Evolutionary conservation across 2,888 invertebrate genomes (phyloP).

Genomic region (Cetonia aurata): DNA sequence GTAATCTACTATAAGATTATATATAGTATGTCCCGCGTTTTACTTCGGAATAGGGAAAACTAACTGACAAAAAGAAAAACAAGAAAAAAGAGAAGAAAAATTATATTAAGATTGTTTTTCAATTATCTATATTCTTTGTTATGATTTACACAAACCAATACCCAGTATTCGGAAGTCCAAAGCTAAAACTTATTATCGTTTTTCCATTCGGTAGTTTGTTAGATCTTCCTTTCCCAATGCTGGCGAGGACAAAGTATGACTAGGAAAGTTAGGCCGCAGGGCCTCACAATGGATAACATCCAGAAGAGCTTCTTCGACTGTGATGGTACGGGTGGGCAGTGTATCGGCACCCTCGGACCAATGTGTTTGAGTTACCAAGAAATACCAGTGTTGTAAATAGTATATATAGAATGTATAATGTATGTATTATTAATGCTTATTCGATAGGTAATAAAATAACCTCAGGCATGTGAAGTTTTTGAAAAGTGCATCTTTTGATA

Average conservation of each 20-base stretch:
- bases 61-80: too few relatives aligned
- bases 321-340: slow-evolving; percentile 59
- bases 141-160: too few relatives aligned
- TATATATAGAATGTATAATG: slow-evolving; percentile 15
- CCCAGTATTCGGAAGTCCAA: too few relatives aligned
- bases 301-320: slow-evolving; percentile 57
- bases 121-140: too few relatives aligned
- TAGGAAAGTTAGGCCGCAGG: slow-evolving; percentile 69
- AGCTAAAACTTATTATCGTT: background rate
- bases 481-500: background rate
- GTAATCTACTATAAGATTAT: too few relatives aligned
- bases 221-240: slow-evolving; percentile 78
- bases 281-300: slow-evolving; percentile 62
- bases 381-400: slow-evolving; percentile 28
- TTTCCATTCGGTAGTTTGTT: slow-evolving; percentile 74
- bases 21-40: too few relatives aligned
- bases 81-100: too few relatives aligned
- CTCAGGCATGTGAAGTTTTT: slow-evolving; percentile 21
- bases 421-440: background rate
- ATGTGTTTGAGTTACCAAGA: slow-evolving; percentile 53
- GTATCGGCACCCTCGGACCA: slow-evolving; percentile 59
- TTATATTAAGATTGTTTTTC: too few relatives aligned
- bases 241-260: slow-evolving; percentile 88
- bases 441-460: slow-evolving; percentile 20
- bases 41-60: too few relatives aligned